Evolutionary conservation across 1,140 invertebrate genomes (phyloP).

Genomic region (Pteromalus puparum): DNA sequence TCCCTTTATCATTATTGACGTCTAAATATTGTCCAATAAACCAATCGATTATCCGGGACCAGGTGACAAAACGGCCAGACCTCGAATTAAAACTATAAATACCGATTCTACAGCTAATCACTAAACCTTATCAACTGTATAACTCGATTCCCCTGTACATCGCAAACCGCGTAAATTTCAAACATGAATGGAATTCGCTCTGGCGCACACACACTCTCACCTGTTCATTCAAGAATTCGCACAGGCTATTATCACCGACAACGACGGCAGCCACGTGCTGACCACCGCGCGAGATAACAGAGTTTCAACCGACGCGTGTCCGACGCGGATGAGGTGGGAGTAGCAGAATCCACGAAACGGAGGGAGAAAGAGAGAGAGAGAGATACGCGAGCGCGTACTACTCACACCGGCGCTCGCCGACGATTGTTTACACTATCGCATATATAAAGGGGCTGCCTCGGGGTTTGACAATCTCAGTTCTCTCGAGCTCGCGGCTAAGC

Average conservation of each 20-base stretch:
- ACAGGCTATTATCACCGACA: background rate
- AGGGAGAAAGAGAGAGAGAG: slow-evolving; percentile 13
- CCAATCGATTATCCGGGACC: background rate
- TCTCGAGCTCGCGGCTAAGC: slow-evolving; percentile 56
- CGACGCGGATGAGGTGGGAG: slow-evolving; percentile 21
- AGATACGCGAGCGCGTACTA: slow-evolving; percentile 9
- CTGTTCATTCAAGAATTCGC: slow-evolving; percentile 10
- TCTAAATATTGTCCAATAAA: background rate
- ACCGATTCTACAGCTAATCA: background rate
- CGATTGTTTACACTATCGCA: slow-evolving; percentile 73
- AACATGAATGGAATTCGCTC: background rate
- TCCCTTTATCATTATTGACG: background rate
- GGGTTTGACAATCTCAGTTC: slow-evolving; percentile 74
- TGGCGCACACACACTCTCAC: background rate
- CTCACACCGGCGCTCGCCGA: slow-evolving; percentile 47
- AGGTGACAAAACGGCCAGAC: background rate
- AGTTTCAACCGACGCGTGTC: slow-evolving; percentile 1
- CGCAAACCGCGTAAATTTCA: background rate
- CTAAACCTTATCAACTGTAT: background rate
- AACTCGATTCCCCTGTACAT: background rate
- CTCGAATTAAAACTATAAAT: slow-evolving; percentile 5
- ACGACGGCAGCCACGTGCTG: background rate
- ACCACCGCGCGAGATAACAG: background rate
- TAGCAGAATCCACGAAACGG: background rate
- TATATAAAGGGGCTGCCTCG: slow-evolving; percentile 71